A percentile compares a stretch with the other conserved stretches of the same genome.
These are phyloP conservation scores for Thamnophis sirtalis DNA, from an alignment of 2,113 vertebrate species.

Conservation along the genomic window DNA sequence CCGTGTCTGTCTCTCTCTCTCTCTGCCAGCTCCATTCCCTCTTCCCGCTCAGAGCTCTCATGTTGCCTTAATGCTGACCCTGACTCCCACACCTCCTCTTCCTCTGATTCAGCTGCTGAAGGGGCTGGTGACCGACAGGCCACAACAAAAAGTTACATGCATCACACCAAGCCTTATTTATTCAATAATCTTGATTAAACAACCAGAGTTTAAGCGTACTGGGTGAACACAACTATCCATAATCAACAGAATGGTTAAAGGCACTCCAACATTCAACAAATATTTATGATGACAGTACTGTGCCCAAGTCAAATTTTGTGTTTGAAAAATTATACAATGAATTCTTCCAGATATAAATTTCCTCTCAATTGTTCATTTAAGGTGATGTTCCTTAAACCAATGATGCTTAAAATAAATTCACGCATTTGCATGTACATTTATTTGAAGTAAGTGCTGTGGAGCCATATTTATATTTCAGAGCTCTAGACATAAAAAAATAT, in stretches of 20 bases:
- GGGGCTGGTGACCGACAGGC: fast-evolving
- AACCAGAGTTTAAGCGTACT: not conserved
- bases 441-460: not conserved
- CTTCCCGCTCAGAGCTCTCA: too few relatives aligned
- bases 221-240: not conserved
- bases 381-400: not conserved
- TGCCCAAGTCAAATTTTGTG: not conserved
- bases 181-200: not conserved
- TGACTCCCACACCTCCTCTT: too few relatives aligned
- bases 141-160: too few relatives aligned
- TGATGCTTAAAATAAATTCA: not conserved
- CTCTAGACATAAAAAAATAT: not conserved
- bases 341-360: not conserved
- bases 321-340: not conserved
- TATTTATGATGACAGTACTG: not conserved
- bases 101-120: too few relatives aligned
- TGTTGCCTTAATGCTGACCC: too few relatives aligned
- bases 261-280: not conserved
- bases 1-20: too few relatives aligned
- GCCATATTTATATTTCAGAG: not conserved
- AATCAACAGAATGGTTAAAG: not conserved
- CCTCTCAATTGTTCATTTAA: not conserved
- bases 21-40: too few relatives aligned
- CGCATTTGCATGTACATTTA: not conserved
- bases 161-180: not conserved